These are phyloP conservation scores for Thalassarche chlororhynchos DNA, from an alignment of 2,113 vertebrate genomes.

Conservation along the genomic window DNA sequence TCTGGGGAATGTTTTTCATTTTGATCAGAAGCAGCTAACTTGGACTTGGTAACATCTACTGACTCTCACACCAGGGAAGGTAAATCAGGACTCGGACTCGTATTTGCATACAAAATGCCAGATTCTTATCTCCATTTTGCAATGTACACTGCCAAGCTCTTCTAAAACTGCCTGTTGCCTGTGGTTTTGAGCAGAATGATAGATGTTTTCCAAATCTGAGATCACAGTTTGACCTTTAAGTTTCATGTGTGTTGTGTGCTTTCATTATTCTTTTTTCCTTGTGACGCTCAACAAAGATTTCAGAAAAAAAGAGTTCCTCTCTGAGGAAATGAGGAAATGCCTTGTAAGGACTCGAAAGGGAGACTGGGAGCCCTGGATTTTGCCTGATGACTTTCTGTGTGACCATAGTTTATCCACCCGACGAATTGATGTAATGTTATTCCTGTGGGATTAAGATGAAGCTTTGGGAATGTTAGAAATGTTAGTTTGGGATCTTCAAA, in stretches of 20 bases:
- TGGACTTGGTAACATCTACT: slow-evolving; percentile 21
- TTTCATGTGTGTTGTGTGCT: slow-evolving; percentile 12
- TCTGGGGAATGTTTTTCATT: slow-evolving; percentile 35
- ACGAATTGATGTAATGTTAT: neutral
- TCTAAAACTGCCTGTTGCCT: neutral
- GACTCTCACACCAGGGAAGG: slow-evolving; percentile 14
- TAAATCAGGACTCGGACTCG: neutral
- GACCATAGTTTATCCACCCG: neutral
- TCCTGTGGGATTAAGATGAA: slow-evolving; percentile 36
- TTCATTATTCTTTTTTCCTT: neutral
- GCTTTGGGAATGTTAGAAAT: slow-evolving; percentile 45
- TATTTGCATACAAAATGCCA: neutral
- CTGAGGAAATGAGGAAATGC: slow-evolving; percentile 30
- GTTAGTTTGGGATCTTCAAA: slow-evolving; percentile 25
- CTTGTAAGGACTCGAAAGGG: neutral
- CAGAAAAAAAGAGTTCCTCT: neutral
- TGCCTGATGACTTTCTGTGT: neutral
- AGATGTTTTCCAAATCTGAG: slow-evolving; percentile 31
- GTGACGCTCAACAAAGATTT: neutral
- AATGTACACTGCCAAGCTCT: neutral
- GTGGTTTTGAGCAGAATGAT: neutral
- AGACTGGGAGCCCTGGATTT: neutral
- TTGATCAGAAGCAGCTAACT: slow-evolving; percentile 45
- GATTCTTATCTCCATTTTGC: slow-evolving; percentile 5
- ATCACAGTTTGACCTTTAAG: slow-evolving; percentile 33